phyloP scores from a whole-genome alignment of 2,113 vertebrate species.

The Danio rerio region GRCz12tu NC_133193.1:50378001-50378500 shows the following conservation, averaged over 20 bases:
- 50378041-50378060: conserved; percentile 28
- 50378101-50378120: conserved; percentile 48
- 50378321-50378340: conserved; percentile 48
- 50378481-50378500: conserved; percentile 15
- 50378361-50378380: conserved; percentile 39
- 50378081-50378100: conserved; percentile 32
- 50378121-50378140: conserved; percentile 26
- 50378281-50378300: conserved; percentile 50
- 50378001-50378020: conserved; percentile 27
- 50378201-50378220: conserved; percentile 40
- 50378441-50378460: conserved; percentile 22
- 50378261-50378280: conserved; percentile 67
- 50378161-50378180: conserved; percentile 44
- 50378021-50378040: conserved; percentile 51
- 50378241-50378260: conserved; percentile 52
- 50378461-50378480: not conserved
- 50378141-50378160: conserved; percentile 32
- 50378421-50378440: conserved; percentile 29
- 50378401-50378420: conserved; percentile 27
- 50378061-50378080: conserved; percentile 29
- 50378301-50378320: conserved; percentile 47
- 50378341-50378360: conserved; percentile 53
- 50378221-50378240: conserved; percentile 51
- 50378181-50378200: conserved; percentile 47
- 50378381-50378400: conserved; percentile 40